These are phyloP conservation scores for Drosophila hamatofila DNA, from an alignment of 2,888 invertebrate species.

Conservation along the genomic window DNA sequence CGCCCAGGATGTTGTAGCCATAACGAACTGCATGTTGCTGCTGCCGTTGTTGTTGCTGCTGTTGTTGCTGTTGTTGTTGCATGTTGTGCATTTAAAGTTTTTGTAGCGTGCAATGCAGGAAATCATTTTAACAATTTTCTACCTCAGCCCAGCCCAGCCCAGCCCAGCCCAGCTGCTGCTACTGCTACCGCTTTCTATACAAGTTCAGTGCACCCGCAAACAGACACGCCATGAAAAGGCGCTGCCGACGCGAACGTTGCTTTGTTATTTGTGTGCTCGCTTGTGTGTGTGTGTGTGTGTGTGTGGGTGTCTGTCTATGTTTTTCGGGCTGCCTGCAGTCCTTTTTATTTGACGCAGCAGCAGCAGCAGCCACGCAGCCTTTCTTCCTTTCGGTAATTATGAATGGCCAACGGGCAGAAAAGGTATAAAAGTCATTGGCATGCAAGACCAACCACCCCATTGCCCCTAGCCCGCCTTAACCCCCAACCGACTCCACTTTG, in stretches of 20 bases:
- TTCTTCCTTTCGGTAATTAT: conserved; percentile 68
- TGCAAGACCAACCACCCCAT: not conserved
- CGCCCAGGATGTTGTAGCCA: conserved; percentile 53
- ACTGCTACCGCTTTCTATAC: conserved; percentile 28
- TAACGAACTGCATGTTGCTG: conserved; percentile 67
- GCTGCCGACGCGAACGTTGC: conserved; percentile 54
- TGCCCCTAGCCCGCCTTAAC: not conserved
- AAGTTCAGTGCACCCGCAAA: conserved; percentile 73
- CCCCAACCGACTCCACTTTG: conserved; percentile 23
- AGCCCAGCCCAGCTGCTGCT: too few relatives aligned
- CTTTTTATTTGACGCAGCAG: conserved; percentile 44
- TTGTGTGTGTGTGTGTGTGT: not conserved
- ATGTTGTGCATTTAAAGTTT: conserved; percentile 77
- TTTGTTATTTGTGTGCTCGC: conserved; percentile 55
- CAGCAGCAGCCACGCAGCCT: conserved; percentile 40
- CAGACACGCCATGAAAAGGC: conserved; percentile 70
- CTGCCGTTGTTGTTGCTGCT: conserved; percentile 57
- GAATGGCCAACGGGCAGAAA: conserved; percentile 68
- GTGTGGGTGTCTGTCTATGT: conserved; percentile 18
- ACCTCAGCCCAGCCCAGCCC: conserved; percentile 24
- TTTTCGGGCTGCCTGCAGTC: conserved; percentile 50
- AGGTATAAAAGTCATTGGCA: conserved; percentile 65
- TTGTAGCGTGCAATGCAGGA: conserved; percentile 76
- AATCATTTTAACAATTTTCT: conserved; percentile 79
- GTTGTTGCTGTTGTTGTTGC: conserved; percentile 43